Evolutionary conservation across 2,797 vertebrate genomes (phyloP).

Genomic region (Rhincodon typus): DNA sequence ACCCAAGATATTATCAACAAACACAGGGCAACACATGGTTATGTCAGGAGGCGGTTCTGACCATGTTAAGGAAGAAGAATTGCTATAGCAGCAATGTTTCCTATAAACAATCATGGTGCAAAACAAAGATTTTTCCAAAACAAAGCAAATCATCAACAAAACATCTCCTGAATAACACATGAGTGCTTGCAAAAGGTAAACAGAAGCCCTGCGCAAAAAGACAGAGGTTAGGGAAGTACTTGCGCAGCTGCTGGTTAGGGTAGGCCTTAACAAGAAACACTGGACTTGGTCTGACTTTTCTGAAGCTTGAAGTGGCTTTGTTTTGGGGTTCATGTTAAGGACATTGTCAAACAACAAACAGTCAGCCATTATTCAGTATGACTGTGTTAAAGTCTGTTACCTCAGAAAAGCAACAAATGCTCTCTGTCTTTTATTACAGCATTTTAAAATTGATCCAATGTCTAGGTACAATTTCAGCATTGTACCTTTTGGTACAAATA

Average conservation of each 20-base stretch:
- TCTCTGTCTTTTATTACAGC: background rate
- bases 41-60: background rate
- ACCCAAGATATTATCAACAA: background rate
- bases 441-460: background rate
- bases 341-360: background rate
- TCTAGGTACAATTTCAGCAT: background rate
- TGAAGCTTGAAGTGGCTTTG: background rate
- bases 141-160: background rate
- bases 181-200: background rate
- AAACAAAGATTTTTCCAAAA: constrained; percentile 36
- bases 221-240: background rate
- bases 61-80: background rate
- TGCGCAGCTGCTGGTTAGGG: background rate
- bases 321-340: background rate
- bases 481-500: background rate
- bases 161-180: background rate
- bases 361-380: background rate
- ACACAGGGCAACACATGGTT: background rate
- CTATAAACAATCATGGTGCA: background rate
- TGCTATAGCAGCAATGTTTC: background rate
- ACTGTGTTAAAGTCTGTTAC: background rate
- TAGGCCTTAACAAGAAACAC: background rate
- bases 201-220: background rate
- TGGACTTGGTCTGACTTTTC: background rate
- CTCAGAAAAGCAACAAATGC: background rate